phyloP scores from a whole-genome alignment of 2,113 vertebrate genomes.

The Saimiri boliviensis region DNA sequence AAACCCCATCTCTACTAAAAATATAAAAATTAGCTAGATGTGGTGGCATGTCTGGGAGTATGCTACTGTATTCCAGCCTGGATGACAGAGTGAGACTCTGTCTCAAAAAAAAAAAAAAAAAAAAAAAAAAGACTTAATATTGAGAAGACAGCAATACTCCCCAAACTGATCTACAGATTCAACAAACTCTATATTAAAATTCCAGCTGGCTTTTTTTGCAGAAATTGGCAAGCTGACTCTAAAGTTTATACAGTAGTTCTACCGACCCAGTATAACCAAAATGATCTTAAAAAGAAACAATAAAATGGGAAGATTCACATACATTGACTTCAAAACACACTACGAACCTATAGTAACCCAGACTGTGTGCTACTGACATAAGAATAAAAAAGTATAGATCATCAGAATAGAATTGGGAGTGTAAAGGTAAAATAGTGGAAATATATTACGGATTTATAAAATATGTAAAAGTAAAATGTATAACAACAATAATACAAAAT shows the following conservation, averaged over 20 bases:
- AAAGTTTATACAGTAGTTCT: background rate
- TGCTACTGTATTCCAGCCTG: too few relatives aligned
- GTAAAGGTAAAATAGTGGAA: background rate
- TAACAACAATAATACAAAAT: background rate
- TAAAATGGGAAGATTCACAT: background rate
- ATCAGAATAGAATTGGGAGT: background rate
- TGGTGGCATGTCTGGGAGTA: too few relatives aligned
- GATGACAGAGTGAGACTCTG: too few relatives aligned
- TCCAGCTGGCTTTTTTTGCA: background rate
- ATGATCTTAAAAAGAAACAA: background rate
- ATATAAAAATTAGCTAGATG: too few relatives aligned
- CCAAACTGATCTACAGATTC: background rate
- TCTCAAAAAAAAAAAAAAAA: too few relatives aligned
- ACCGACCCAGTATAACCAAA: background rate
- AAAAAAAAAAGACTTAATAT: background rate
- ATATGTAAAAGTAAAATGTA: background rate
- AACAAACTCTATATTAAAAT: background rate
- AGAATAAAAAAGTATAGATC: background rate
- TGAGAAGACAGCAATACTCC: background rate
- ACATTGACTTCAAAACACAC: background rate
- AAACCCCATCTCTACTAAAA: too few relatives aligned
- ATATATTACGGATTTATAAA: background rate
- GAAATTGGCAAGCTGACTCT: background rate
- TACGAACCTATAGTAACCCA: background rate
- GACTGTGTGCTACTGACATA: background rate